Base-by-base conservation (phyloP, 2,888 invertebrate species). In the Atethmia centrago region DNA sequence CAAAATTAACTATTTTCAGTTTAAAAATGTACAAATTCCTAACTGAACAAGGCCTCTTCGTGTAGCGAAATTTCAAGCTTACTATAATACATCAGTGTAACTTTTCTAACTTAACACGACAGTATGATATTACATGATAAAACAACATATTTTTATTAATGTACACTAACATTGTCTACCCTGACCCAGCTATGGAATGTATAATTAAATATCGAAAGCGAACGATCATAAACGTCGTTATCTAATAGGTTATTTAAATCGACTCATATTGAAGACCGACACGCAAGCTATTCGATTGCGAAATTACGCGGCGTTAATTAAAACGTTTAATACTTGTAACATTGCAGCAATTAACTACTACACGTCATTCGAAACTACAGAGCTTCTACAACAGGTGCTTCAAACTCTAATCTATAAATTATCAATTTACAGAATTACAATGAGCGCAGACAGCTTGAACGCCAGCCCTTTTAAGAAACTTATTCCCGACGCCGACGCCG, bases 381-480 rank as follows among this genome's bases (percentile, higher is more conserved):
- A 79, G 80, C 53, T 78, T 51, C 58, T 71, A 59, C 31, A 71
- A 69, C 81, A 84, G 76, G 81, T 76, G 66, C 59, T 80, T 83
- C 62, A 74, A 45, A 69, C 45, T 82, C 62, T 84, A 61, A 82
- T 75, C 69, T 80, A 56, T 82, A 62, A 68, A 76, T 70, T 67
- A 74, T 67, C 74, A 75, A 80, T 69, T 92, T 89, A 25, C 93
- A 96, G 96, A 87, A 88, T 93, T 59, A 95, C 96, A 55, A 95
- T 96, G 95, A 96, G 96, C 87, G 95, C 93, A 61, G 96, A 96
- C 88, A 96, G 96, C 84, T 90, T 96, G 82, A 96, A 96, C 90
- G 93, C 89, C 83, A 95, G 94, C 82, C 94, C 93, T 4, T 87
- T 86, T 56, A 94, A 92, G 76, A 91, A 91, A 59, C 85, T 79